phyloP scores from a whole-genome alignment of 1,140 invertebrate species.

The Drosophila mojavensis region DNA sequence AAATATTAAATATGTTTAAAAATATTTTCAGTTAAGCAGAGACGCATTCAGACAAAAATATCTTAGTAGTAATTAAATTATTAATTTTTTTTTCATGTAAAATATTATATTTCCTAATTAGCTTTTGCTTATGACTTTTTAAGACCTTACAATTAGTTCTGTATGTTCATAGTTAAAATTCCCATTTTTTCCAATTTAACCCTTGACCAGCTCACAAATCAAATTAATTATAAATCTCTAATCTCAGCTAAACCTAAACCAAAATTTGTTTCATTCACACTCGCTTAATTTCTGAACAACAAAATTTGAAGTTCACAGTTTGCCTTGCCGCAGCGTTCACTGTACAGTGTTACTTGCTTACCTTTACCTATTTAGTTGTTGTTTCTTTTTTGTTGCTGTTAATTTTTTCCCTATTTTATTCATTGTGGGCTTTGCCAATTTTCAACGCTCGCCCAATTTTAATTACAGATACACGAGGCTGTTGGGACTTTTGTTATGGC shows the following conservation, averaged over 20 bases:
- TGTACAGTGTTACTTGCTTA: slow-evolving; percentile 28
- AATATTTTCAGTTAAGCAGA: too few relatives aligned
- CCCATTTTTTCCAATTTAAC: neutral
- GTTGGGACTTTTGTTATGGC: slow-evolving; percentile 35
- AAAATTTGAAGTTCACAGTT: neutral
- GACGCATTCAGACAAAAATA: too few relatives aligned
- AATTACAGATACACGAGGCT: slow-evolving; percentile 59
- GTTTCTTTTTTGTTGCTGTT: slow-evolving; percentile 8
- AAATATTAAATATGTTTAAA: too few relatives aligned
- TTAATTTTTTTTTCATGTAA: too few relatives aligned
- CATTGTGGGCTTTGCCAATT: slow-evolving; percentile 49
- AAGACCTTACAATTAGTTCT: too few relatives aligned
- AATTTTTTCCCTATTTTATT: neutral
- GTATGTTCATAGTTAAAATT: neutral
- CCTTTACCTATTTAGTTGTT: slow-evolving; percentile 9
- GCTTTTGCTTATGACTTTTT: too few relatives aligned
- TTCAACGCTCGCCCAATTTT: slow-evolving; percentile 70
- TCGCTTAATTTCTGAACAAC: neutral
- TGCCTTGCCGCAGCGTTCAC: slow-evolving; percentile 29
- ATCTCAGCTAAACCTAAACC: neutral
- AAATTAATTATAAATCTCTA: neutral
- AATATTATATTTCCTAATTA: too few relatives aligned
- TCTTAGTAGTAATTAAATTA: too few relatives aligned
- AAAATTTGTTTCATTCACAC: slow-evolving; percentile 11
- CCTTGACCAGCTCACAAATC: too few relatives aligned